Percentiles rank a stretch among this genome's conserved stretches.
phyloP scores from a whole-genome alignment of 1,140 invertebrate species.

The Pseudomyrmex concolor region DNA sequence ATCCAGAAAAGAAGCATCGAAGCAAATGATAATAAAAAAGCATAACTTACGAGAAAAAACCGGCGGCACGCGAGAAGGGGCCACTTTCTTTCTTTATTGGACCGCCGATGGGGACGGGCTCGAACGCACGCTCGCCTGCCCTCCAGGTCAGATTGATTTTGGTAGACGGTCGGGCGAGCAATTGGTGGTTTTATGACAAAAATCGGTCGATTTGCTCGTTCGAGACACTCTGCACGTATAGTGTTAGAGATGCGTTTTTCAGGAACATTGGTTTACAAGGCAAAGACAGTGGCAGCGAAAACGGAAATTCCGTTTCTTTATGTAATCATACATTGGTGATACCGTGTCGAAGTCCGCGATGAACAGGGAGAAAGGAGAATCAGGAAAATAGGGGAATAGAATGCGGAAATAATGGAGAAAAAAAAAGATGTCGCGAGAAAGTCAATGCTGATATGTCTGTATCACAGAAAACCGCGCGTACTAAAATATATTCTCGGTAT shows the following conservation, averaged over 20 bases:
- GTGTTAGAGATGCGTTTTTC: constrained; percentile 61
- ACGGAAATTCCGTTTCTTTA: constrained; percentile 40
- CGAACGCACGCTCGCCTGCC: constrained; percentile 81
- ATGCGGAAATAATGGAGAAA: not conserved
- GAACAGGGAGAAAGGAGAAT: constrained; percentile 36
- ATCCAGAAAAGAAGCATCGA: constrained; percentile 75
- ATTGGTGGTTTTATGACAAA: constrained; percentile 72
- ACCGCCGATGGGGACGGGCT: constrained; percentile 76
- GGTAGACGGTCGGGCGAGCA: constrained; percentile 72
- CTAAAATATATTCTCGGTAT: not conserved
- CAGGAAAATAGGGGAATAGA: constrained; percentile 55
- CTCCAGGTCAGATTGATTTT: constrained; percentile 81
- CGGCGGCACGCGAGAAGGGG: constrained; percentile 84
- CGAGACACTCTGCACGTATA: constrained; percentile 70
- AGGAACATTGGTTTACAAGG: constrained; percentile 59
- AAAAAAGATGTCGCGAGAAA: not conserved
- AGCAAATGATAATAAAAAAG: constrained; percentile 86
- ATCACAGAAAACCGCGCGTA: not conserved
- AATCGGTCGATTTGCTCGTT: constrained; percentile 73
- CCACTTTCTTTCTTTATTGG: constrained; percentile 80
- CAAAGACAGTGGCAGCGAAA: constrained; percentile 51
- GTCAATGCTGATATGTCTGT: constrained; percentile 18
- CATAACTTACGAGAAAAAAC: constrained; percentile 85
- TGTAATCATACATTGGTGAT: not conserved
- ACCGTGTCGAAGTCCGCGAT: constrained; percentile 40